These are phyloP conservation scores for Bombus balteatus DNA, from an alignment of 1,140 invertebrate species.

Conservation along the genomic window DNA sequence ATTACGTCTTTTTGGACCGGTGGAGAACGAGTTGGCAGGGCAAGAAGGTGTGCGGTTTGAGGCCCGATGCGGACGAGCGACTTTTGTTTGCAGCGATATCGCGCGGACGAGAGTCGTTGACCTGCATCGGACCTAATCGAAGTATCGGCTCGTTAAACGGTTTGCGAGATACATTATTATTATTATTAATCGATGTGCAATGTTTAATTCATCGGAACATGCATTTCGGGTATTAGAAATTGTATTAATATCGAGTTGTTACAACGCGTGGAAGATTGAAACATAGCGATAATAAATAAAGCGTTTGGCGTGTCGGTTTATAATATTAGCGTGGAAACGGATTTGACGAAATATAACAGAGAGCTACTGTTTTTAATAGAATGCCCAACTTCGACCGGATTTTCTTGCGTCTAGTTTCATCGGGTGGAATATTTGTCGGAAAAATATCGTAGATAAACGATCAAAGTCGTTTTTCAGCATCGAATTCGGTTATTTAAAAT, in stretches of 20 bases:
- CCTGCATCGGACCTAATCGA: neutral
- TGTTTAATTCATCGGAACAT: slow-evolving; percentile 1
- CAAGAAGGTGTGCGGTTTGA: no score
- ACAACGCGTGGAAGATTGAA: neutral
- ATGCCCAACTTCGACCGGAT: neutral
- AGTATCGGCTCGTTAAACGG: no score
- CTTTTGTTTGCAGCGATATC: no score
- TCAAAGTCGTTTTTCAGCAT: neutral
- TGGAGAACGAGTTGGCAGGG: no score
- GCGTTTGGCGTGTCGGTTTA: neutral
- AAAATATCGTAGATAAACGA: neutral
- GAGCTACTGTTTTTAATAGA: neutral
- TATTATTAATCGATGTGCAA: neutral
- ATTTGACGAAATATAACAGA: neutral
- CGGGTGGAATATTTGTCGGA: neutral
- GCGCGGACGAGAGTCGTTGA: no score
- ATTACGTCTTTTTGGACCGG: no score
- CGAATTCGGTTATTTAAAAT: slow-evolving; percentile 20
- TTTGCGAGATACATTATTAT: neutral
- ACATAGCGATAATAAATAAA: neutral
- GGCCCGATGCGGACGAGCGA: no score
- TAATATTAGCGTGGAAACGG: neutral
- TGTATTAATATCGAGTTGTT: neutral
- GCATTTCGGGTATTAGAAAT: slow-evolving; percentile 4
- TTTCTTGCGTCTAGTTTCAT: neutral